Evolutionary conservation across 2,888 invertebrate genomes (phyloP).

Genomic region (Heliconius ismenius): DNA sequence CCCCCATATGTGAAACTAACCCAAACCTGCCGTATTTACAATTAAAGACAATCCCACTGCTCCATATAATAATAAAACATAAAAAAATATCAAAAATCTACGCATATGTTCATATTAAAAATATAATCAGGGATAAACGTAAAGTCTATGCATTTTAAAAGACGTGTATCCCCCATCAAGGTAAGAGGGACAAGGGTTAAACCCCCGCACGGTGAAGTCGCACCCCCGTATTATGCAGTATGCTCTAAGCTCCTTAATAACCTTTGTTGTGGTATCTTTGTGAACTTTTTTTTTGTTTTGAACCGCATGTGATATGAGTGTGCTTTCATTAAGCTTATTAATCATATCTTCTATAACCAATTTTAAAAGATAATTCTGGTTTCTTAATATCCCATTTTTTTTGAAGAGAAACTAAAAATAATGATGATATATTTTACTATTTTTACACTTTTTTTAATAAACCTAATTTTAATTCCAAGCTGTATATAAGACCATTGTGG

Average conservation of each 20-base stretch:
- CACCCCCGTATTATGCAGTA: constrained; percentile 35
- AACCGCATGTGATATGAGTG: not conserved
- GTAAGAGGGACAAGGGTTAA: constrained; percentile 33
- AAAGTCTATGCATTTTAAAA: constrained; percentile 22
- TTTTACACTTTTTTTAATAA: too few relatives aligned
- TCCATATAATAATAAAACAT: too few relatives aligned
- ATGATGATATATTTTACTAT: too few relatives aligned
- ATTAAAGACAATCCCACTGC: too few relatives aligned
- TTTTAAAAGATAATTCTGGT: too few relatives aligned
- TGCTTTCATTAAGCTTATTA: not conserved
- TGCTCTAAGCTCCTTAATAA: constrained; percentile 34
- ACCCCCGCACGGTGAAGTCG: constrained; percentile 23
- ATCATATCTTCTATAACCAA: not conserved
- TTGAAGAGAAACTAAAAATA: too few relatives aligned
- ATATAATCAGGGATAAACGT: not conserved
- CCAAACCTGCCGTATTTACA: too few relatives aligned
- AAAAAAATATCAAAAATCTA: not conserved
- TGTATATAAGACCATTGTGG: too few relatives aligned
- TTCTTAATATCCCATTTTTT: too few relatives aligned
- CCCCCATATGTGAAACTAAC: too few relatives aligned
- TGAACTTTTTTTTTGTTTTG: not conserved
- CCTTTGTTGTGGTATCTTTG: constrained; percentile 29
- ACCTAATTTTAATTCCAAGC: too few relatives aligned
- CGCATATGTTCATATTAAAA: not conserved
- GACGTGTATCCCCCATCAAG: constrained; percentile 5